These are phyloP conservation scores for Netta rufina DNA, from an alignment of 2,797 vertebrate genomes.

Conservation along the genomic window DNA sequence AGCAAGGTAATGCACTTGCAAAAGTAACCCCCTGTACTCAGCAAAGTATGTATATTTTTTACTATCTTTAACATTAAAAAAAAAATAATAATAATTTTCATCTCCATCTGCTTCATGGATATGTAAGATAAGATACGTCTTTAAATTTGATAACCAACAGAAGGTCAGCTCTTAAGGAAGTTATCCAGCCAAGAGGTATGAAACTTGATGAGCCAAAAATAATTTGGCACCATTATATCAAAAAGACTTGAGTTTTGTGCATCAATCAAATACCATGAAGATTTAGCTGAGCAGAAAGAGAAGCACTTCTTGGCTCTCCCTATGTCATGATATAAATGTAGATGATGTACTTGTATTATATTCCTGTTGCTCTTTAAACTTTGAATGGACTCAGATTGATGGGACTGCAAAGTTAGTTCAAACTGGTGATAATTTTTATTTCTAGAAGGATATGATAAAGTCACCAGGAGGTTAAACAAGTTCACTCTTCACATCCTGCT, in stretches of 20 bases:
- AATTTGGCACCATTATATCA: neutral
- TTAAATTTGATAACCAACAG: slow-evolving; percentile 3
- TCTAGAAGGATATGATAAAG: neutral
- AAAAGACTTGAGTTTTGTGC: neutral
- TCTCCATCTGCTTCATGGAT: slow-evolving; percentile 18
- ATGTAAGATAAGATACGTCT: neutral
- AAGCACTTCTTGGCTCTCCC: neutral
- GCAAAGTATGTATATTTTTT: neutral
- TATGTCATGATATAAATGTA: neutral
- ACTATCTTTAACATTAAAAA: neutral
- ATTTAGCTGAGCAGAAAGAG: neutral
- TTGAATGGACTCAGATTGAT: neutral
- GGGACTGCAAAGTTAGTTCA: neutral
- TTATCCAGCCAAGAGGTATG: neutral
- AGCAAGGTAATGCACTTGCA: neutral
- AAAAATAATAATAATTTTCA: neutral
- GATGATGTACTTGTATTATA: neutral
- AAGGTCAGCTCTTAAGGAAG: slow-evolving; percentile 51
- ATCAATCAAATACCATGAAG: neutral
- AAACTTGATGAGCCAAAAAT: slow-evolving; percentile 37
- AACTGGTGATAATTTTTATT: neutral
- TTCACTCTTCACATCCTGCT: neutral
- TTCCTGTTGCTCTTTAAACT: neutral
- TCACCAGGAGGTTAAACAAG: neutral
- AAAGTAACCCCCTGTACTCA: neutral